Percentiles rank a stretch among this genome's conserved stretches.
Evolutionary conservation across 2,113 vertebrate genomes (phyloP).

Genomic region (Notothenia coriiceps): DNA sequence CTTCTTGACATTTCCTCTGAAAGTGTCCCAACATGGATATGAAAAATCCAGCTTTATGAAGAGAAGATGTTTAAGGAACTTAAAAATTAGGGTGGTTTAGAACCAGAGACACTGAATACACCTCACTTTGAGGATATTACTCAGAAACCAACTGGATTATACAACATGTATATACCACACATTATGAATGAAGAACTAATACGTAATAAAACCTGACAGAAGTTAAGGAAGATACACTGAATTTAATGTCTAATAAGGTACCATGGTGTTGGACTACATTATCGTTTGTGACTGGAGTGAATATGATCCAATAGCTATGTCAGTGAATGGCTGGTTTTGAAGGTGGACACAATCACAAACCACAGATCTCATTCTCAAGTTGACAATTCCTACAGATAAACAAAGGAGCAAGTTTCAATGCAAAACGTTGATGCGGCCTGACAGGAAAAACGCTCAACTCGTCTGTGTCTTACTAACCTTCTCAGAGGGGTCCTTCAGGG

Average conservation of each 20-base stretch:
- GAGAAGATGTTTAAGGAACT: neutral
- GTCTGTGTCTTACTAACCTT: constrained; percentile 86
- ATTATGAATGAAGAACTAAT: too few relatives aligned
- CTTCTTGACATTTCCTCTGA: neutral
- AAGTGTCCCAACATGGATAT: neutral
- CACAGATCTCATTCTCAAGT: neutral
- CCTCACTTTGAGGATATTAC: too few relatives aligned
- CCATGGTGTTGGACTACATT: too few relatives aligned
- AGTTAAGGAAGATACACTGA: too few relatives aligned
- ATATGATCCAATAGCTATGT: neutral
- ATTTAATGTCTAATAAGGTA: too few relatives aligned
- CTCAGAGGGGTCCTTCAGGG: constrained; percentile 94
- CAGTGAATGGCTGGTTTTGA: neutral
- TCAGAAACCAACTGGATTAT: too few relatives aligned
- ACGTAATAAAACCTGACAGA: too few relatives aligned
- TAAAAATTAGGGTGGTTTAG: neutral
- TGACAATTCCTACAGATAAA: neutral
- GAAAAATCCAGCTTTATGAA: neutral
- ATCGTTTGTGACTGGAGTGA: too few relatives aligned
- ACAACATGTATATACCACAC: too few relatives aligned
- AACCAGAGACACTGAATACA: neutral
- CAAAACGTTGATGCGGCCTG: neutral
- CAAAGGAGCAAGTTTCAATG: neutral
- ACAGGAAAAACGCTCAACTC: neutral
- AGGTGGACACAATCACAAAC: neutral